Base-by-base conservation (phyloP, 1,140 invertebrate genomes). In the Andricus grossulariae region DNA sequence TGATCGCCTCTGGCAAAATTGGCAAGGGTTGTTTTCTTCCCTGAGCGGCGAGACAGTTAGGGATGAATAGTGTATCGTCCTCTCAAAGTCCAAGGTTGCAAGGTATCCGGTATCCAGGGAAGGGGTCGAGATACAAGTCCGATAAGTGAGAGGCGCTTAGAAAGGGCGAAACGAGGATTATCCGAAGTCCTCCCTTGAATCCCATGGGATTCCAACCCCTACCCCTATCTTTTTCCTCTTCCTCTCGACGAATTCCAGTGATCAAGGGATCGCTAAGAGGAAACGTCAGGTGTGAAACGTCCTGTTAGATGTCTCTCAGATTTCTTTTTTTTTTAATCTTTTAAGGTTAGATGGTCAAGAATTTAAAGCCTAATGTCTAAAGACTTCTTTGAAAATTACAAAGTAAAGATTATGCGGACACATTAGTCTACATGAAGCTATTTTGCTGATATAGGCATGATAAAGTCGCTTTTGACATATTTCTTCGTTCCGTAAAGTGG, bases 141-240 rank as follows among this genome's bases (percentile, higher is more conserved):
- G 85, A 84, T 86, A 87, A 87, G 85, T 82, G 85, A 85, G 85
- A 85, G 78, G 76, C 75, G 83, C 80, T 84, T 82, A 84, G 73
- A 74, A 75, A 78, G 71, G 72, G 77, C 84, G 77, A 75, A 83
- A 85, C 79, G 83, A 80, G 80, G 84, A 85, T 87, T 87, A 87
- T 85, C 81, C 79, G 66, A 74, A 83, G 77, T 83, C 80, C 74
- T 82, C 57, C 72, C 60, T 75, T 2, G 76, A 80, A 74, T 85
- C 85, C 79, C 13, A 18, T 7, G 32, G 15, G 50, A 19, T n/a
- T 19, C 10, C 13, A 7, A 2, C 50, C 55, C 5, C 18, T 49
- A 57, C 71, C 19, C 25, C 32, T 75, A n/a, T 18, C 66, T 45
- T 6, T 32, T 16, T 49, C 25, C 11, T 21, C 12, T 54, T 70